Percentiles rank a stretch among this genome's conserved stretches.
Conservation (phyloP, 2,888 invertebrate genomes). For the Leptopilina drosophilae region DNA sequence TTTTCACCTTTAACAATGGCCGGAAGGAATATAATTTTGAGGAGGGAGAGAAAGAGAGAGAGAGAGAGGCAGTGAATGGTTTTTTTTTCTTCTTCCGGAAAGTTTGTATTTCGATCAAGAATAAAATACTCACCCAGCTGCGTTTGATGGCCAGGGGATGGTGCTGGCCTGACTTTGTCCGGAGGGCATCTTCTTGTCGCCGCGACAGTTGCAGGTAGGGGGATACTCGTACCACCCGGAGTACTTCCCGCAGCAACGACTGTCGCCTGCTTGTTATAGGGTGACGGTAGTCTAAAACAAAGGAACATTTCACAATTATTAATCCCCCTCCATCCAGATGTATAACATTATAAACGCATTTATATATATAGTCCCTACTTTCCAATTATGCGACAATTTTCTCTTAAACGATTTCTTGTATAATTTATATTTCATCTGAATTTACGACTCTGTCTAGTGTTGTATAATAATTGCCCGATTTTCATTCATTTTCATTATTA, state of each 20-base stretch:
- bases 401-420: no score
- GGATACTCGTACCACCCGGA: conserved; percentile 85
- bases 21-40: no score
- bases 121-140: conserved; percentile 69
- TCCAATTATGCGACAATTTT: no score
- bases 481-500: no score
- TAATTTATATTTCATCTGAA: no score
- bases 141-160: conserved; percentile 79
- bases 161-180: conserved; percentile 87
- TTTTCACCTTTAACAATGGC: no score
- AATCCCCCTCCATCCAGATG: background rate
- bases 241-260: conserved; percentile 78
- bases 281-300: conserved; percentile 72
- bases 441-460: no score
- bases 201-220: conserved; percentile 87
- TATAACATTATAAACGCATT: no score
- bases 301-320: conserved; percentile 30
- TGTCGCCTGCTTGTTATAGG: conserved; percentile 78
- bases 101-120: conserved; percentile 38
- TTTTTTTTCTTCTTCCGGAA: background rate
- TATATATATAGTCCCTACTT: no score
- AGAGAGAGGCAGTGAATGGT: conserved; percentile 49
- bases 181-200: conserved; percentile 87
- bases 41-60: no score
- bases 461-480: no score